Evolutionary conservation across 2,113 vertebrate species (phyloP).

Genomic region (Notarius quadriscutis): DNA sequence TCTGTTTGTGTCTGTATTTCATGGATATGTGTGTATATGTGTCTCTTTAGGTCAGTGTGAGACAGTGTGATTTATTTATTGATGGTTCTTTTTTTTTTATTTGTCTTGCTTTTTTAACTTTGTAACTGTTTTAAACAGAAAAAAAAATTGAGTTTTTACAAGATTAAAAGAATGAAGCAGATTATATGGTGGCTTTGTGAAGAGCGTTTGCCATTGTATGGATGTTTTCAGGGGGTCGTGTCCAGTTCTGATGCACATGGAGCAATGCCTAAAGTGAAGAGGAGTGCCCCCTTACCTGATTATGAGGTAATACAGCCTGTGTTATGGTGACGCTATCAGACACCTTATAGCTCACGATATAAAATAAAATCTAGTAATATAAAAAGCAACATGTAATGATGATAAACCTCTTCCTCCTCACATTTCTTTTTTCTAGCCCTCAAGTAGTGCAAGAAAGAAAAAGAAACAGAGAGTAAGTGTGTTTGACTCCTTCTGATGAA

Average conservation of each 20-base stretch:
- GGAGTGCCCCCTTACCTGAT: conserved; percentile 54
- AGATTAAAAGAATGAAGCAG: not conserved
- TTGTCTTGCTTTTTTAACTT: too few species aligned
- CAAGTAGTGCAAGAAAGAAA: conserved; percentile 64
- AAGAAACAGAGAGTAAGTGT: conserved; percentile 62
- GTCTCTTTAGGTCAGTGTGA: too few species aligned
- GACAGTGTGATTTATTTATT: too few species aligned
- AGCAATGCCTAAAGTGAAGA: conserved; percentile 63
- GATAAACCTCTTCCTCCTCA: not conserved
- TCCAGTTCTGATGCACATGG: conserved; percentile 42
- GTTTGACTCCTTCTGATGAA: not conserved
- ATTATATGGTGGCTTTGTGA: not conserved
- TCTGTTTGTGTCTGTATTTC: too few species aligned
- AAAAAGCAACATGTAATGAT: not conserved
- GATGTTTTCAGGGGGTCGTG: conserved; percentile 21
- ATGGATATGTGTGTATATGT: too few species aligned
- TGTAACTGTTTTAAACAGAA: too few species aligned
- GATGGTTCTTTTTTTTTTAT: too few species aligned
- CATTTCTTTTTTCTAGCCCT: conserved; percentile 49
- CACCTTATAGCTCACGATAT: not conserved
- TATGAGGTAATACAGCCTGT: conserved; percentile 60
- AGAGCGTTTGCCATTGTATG: conserved; percentile 1
- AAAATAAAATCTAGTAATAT: not conserved
- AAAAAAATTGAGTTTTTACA: not conserved
- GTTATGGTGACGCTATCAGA: not conserved